phyloP scores from a whole-genome alignment of 2,888 invertebrate genomes.

The Drosophila melanocephala region DNA sequence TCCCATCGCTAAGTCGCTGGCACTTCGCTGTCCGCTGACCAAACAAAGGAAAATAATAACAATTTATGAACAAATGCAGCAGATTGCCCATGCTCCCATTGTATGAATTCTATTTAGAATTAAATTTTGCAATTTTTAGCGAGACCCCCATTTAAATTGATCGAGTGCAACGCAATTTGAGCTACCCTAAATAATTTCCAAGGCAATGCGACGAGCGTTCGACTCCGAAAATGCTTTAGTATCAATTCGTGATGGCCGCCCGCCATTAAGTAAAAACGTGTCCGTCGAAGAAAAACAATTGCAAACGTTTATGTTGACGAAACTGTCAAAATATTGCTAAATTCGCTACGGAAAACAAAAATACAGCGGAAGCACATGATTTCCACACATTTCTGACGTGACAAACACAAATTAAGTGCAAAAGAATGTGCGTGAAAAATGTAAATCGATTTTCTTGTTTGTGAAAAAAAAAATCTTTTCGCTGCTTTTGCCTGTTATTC shows the following conservation, averaged over 20 bases:
- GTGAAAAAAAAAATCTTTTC: conserved; percentile 80
- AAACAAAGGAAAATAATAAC: conserved; percentile 70
- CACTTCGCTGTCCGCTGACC: conserved; percentile 30
- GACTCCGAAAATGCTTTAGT: conserved; percentile 79
- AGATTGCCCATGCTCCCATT: conserved; percentile 49
- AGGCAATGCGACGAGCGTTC: conserved; percentile 55
- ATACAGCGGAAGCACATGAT: conserved; percentile 72
- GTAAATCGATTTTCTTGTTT: conserved; percentile 83
- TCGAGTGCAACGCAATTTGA: conserved; percentile 52
- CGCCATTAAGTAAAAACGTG: conserved; percentile 86
- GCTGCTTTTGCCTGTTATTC: conserved; percentile 50
- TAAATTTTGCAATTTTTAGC: conserved; percentile 52
- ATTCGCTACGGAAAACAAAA: conserved; percentile 75
- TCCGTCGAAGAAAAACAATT: conserved; percentile 85
- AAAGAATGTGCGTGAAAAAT: conserved; percentile 84
- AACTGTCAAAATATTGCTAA: conserved; percentile 79
- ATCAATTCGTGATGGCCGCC: conserved; percentile 78
- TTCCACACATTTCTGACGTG: conserved; percentile 70
- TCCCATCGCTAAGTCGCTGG: conserved; percentile 52
- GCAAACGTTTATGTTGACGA: conserved; percentile 79
- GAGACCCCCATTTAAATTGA: conserved; percentile 62
- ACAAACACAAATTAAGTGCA: conserved; percentile 69
- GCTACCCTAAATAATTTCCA: conserved; percentile 74
- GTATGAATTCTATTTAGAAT: conserved; percentile 43
- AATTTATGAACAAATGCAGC: conserved; percentile 50